Conservation (phyloP, 1,140 invertebrate genomes). For the Formica exsecta region DNA sequence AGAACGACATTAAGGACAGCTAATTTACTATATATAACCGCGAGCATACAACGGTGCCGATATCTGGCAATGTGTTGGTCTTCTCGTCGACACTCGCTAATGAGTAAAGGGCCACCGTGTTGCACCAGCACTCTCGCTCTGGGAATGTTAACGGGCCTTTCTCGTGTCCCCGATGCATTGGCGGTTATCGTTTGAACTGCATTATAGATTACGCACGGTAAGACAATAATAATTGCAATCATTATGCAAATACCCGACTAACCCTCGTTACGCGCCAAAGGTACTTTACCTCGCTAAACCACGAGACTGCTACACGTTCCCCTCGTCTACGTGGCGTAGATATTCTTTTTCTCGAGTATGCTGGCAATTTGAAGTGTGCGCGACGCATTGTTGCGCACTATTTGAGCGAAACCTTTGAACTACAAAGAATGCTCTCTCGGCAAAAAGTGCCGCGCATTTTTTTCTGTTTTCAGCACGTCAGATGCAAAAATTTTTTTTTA, state of each 20-base stretch:
- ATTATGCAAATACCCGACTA: conserved; percentile 73
- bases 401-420: conserved; percentile 54
- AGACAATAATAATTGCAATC: conserved; percentile 77
- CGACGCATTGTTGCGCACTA: conserved; percentile 51
- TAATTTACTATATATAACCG: conserved; percentile 53
- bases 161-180: conserved; percentile 74
- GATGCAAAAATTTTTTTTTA: not conserved
- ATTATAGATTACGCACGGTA: conserved; percentile 73
- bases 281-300: conserved; percentile 45
- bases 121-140: conserved; percentile 35
- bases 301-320: not conserved
- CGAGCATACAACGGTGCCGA: conserved; percentile 49
- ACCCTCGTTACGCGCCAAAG: conserved; percentile 57
- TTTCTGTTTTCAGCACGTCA: not conserved
- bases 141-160: conserved; percentile 74
- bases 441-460: conserved; percentile 13
- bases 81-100: conserved; percentile 53
- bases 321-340: not conserved
- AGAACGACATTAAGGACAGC: conserved; percentile 51
- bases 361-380: conserved; percentile 41
- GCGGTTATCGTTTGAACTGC: conserved; percentile 72
- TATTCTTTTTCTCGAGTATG: conserved; percentile 45
- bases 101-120: conserved; percentile 45
- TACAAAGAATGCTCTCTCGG: conserved; percentile 47
- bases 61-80: conserved; percentile 48